These are phyloP conservation scores for Palythoa grandiflora DNA, from an alignment of 92 coral and sea anemone species.

Conservation along the genomic window DNA sequence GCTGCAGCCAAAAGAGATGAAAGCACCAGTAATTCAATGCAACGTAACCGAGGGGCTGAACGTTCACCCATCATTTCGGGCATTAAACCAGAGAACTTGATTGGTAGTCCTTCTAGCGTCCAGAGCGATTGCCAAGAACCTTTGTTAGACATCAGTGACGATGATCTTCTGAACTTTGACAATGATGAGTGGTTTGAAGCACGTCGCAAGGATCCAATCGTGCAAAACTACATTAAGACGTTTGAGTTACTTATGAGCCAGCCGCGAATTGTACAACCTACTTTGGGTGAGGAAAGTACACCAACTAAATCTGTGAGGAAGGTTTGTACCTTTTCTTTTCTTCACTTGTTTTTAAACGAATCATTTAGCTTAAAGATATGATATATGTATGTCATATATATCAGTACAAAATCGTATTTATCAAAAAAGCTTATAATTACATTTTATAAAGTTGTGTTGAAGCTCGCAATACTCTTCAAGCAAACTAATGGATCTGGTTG, in stretches of 20 bases:
- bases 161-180: slow-evolving; percentile 71
- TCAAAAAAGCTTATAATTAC: too few species aligned
- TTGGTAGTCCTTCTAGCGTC: slow-evolving; percentile 7
- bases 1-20: slow-evolving; percentile 24
- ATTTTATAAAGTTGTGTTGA: too few species aligned
- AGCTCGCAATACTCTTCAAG: too few species aligned
- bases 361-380: neutral
- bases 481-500: neutral
- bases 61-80: neutral
- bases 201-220: slow-evolving; percentile 93
- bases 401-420: too few species aligned
- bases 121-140: neutral
- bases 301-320: neutral
- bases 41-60: neutral
- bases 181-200: slow-evolving; percentile 87
- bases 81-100: neutral
- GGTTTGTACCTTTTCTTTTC: slow-evolving; percentile 14
- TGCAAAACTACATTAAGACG: slow-evolving; percentile 90
- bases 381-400: too few species aligned
- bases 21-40: slow-evolving; percentile 8
- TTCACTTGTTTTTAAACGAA: neutral
- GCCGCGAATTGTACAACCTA: neutral
- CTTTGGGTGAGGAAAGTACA: neutral
- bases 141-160: slow-evolving; percentile 20
- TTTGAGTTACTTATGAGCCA: slow-evolving; percentile 69